phyloP scores from a whole-genome alignment of 2,797 vertebrate genomes.

The Hemitrygon akajei region DNA sequence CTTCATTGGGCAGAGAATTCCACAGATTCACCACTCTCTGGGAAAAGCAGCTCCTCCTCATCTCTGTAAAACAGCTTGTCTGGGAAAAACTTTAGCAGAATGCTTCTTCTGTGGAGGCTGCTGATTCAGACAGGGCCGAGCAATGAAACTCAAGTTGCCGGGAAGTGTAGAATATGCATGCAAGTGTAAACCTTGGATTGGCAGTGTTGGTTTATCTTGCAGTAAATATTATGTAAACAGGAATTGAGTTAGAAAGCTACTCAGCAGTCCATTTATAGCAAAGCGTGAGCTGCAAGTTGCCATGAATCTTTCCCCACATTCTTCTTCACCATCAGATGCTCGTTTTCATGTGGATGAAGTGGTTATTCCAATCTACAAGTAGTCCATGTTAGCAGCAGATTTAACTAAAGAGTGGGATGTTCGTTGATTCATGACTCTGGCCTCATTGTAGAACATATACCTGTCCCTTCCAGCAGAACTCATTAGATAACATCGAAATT shows the following conservation, averaged over 20 bases:
- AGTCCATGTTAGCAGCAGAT: background rate
- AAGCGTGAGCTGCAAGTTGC: background rate
- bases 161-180: background rate
- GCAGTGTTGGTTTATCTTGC: background rate
- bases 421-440: background rate
- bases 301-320: too few relatives aligned
- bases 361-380: background rate
- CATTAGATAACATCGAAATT: background rate
- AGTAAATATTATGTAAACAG: background rate
- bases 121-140: background rate
- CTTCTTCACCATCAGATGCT: background rate
- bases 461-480: background rate
- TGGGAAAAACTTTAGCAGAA: background rate
- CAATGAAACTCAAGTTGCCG: background rate
- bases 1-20: too few relatives aligned
- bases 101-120: background rate
- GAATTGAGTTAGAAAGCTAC: constrained; percentile 12
- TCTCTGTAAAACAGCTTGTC: background rate
- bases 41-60: too few relatives aligned
- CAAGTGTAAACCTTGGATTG: background rate
- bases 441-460: background rate
- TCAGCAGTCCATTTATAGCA: background rate
- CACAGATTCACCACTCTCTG: too few relatives aligned
- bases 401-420: background rate
- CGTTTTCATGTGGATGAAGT: background rate